Evolutionary conservation across 2,888 invertebrate species (phyloP).

Genomic region (Bellardia bayeri): DNA sequence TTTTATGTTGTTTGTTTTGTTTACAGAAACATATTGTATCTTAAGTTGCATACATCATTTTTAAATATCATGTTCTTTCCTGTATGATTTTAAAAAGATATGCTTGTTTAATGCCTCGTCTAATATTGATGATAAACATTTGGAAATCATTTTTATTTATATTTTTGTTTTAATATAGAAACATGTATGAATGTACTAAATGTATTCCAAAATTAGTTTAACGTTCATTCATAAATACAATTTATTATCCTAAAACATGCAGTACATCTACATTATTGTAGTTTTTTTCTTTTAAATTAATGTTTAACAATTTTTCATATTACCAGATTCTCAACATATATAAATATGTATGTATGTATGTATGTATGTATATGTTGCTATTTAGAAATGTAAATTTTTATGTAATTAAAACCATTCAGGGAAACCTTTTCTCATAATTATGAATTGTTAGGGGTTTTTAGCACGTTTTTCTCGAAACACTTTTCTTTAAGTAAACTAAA

Average conservation of each 20-base stretch:
- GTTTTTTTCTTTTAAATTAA: conserved; percentile 38
- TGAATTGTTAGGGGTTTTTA: conserved; percentile 50
- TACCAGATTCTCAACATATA: background rate
- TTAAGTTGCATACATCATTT: conserved; percentile 23
- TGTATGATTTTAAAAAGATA: conserved; percentile 2
- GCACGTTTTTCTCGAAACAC: background rate
- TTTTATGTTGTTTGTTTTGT: background rate
- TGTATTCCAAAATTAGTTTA: background rate
- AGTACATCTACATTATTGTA: background rate
- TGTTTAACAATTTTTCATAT: conserved; percentile 33
- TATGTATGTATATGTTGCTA: background rate
- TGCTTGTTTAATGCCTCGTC: conserved; percentile 20
- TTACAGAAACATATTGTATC: conserved; percentile 16
- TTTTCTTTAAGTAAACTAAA: conserved; percentile 5
- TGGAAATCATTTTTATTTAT: conserved; percentile 42
- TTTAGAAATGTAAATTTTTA: conserved; percentile 31
- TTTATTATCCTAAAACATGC: conserved; percentile 15
- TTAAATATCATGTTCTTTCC: background rate
- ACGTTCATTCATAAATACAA: background rate
- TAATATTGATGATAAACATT: conserved; percentile 47
- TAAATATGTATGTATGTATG: too few species aligned
- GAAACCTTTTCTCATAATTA: conserved; percentile 31
- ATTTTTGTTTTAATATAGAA: background rate
- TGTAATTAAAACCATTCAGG: conserved; percentile 38
- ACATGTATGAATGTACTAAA: background rate